phyloP scores from a whole-genome alignment of 2,888 invertebrate genomes.

The Pandemis cinnamomeana region DNA sequence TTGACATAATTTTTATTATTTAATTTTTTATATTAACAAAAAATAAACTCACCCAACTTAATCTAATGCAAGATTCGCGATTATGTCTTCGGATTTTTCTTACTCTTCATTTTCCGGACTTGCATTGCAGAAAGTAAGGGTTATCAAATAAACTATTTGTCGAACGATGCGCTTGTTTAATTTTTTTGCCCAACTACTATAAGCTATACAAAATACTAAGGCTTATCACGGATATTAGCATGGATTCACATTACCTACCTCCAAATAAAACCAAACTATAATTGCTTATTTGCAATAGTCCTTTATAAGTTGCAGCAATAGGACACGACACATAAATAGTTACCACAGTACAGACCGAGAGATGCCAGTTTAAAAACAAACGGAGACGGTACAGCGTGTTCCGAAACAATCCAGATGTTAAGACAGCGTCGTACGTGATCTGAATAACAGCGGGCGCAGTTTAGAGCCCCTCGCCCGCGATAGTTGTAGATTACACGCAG shows the following conservation, averaged over 20 bases:
- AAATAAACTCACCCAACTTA: no score
- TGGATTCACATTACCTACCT: background rate
- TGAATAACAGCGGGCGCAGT: slow-evolving; percentile 55
- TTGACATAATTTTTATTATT: no score
- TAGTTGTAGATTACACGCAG: slow-evolving; percentile 58
- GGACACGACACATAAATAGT: slow-evolving; percentile 45
- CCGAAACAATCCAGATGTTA: slow-evolving; percentile 80
- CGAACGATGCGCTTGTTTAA: no score
- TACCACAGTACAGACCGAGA: slow-evolving; percentile 47
- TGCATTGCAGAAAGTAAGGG: no score
- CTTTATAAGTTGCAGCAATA: slow-evolving; percentile 10
- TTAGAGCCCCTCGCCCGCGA: slow-evolving; percentile 49
- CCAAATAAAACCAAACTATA: background rate
- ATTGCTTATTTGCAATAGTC: background rate
- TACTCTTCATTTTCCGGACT: no score
- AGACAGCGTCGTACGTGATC: slow-evolving; percentile 73
- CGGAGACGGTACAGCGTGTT: slow-evolving; percentile 69
- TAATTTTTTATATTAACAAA: no score
- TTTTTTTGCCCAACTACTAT: no score
- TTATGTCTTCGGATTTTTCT: no score
- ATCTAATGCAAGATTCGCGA: no score
- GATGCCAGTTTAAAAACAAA: slow-evolving; percentile 73
- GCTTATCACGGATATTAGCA: no score
- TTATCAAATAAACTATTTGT: no score
- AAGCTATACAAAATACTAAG: no score